phyloP scores from a whole-genome alignment of 2,113 vertebrate species.

The Microcebus tavaratra region DNA sequence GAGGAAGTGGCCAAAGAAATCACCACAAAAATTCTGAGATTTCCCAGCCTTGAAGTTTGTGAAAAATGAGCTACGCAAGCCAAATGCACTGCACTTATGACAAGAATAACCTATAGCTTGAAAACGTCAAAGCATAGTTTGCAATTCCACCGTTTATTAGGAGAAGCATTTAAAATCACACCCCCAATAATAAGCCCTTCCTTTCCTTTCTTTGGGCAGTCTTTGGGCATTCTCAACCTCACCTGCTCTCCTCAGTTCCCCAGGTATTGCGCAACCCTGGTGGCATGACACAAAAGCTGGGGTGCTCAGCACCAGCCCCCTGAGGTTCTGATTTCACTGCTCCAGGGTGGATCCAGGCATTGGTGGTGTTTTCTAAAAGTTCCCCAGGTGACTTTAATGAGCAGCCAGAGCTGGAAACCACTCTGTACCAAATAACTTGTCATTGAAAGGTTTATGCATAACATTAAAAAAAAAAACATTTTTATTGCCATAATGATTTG shows the following conservation, averaged over 20 bases:
- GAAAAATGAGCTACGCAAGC: not conserved
- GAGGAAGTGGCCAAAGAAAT: not conserved
- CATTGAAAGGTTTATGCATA: conserved; percentile 42
- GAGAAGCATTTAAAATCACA: not conserved
- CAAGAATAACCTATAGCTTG: not conserved
- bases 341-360: not conserved
- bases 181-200: too few relatives aligned
- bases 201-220: not conserved
- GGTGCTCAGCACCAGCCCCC: not conserved
- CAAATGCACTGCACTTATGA: not conserved
- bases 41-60: not conserved
- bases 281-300: not conserved
- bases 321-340: not conserved
- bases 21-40: not conserved
- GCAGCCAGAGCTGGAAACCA: not conserved
- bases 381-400: conserved; percentile 28
- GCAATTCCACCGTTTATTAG: not conserved
- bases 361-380: not conserved
- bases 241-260: not conserved
- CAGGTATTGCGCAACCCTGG: not conserved
- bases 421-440: conserved; percentile 20
- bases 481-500: not conserved
- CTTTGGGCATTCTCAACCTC: not conserved
- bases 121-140: not conserved
- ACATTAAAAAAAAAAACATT: conserved; percentile 24